Conservation (phyloP, 2,113 vertebrate species). For the Gnathonemus longibarbis region DNA sequence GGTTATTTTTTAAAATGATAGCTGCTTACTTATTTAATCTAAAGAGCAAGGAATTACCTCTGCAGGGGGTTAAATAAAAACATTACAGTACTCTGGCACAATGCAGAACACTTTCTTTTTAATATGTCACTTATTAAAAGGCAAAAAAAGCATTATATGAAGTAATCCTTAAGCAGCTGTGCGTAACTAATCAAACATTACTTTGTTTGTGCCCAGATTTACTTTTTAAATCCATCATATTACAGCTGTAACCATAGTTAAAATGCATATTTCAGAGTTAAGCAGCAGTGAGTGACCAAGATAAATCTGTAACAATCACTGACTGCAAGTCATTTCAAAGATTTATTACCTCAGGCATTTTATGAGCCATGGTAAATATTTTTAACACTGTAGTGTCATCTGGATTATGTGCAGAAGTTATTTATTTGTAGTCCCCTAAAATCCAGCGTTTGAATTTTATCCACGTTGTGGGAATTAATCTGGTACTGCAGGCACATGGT, state of each 20-base stretch:
- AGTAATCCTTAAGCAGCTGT: neutral
- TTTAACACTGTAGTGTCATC: neutral
- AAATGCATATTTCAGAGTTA: neutral
- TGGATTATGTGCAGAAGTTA: neutral
- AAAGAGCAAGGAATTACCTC: neutral
- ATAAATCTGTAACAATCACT: neutral
- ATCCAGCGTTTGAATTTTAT: neutral
- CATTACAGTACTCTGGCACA: neutral
- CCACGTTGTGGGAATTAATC: neutral
- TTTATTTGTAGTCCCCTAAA: neutral
- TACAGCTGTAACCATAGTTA: neutral
- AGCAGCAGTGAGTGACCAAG: neutral
- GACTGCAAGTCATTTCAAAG: neutral
- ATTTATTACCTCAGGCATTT: neutral
- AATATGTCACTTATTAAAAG: neutral
- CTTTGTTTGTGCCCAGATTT: neutral
- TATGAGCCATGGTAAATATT: neutral
- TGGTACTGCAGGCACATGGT: neutral
- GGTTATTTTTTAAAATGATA: neutral
- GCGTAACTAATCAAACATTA: conserved; percentile 1
- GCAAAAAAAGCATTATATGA: neutral
- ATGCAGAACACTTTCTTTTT: neutral
- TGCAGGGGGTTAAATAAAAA: neutral
- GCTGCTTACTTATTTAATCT: neutral
- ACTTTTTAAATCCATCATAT: conserved; percentile 2